phyloP scores from a whole-genome alignment of 2,888 invertebrate genomes.

The Yponomeuta plumbellus region DNA sequence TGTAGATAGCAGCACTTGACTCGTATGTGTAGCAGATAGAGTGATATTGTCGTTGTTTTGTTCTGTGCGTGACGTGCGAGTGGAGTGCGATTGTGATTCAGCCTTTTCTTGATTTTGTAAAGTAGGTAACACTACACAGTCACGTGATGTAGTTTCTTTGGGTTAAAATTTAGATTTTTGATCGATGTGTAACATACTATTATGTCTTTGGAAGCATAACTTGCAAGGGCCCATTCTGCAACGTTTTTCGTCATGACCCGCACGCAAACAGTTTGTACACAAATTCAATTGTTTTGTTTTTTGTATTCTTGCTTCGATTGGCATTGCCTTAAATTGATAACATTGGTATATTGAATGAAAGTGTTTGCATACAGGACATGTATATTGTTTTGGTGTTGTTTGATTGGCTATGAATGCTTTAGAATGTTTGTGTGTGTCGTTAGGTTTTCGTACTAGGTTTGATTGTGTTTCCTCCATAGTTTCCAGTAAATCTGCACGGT shows the following conservation, averaged over 20 bases:
- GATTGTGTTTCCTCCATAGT: conserved; percentile 18
- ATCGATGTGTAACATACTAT: conserved; percentile 14
- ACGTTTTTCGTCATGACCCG: conserved; percentile 21
- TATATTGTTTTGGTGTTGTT: conserved; percentile 4
- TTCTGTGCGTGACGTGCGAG: conserved; percentile 2
- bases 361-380: conserved; percentile 19
- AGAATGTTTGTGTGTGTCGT: conserved; percentile 15
- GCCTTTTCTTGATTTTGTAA: conserved; percentile 3
- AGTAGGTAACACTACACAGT: conserved; percentile 15
- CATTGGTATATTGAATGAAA: conserved; percentile 22
- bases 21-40: conserved; percentile 14
- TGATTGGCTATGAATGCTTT: conserved; percentile 17
- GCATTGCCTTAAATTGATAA: conserved; percentile 22
- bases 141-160: not conserved
- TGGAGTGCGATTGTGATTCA: not conserved
- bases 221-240: conserved; percentile 23
- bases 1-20: conserved; percentile 13
- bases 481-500: conserved; percentile 18
- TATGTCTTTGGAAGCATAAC: conserved; percentile 21
- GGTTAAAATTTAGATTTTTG: not conserved
- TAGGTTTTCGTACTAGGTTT: not conserved
- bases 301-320: conserved; percentile 18
- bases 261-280: conserved; percentile 25
- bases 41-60: conserved; percentile 5
- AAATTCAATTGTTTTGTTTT: conserved; percentile 23